A percentile compares a stretch with the other conserved stretches of the same genome.
These are phyloP conservation scores for Rhingia campestris DNA, from an alignment of 2,888 invertebrate genomes.

Conservation along the genomic window DNA sequence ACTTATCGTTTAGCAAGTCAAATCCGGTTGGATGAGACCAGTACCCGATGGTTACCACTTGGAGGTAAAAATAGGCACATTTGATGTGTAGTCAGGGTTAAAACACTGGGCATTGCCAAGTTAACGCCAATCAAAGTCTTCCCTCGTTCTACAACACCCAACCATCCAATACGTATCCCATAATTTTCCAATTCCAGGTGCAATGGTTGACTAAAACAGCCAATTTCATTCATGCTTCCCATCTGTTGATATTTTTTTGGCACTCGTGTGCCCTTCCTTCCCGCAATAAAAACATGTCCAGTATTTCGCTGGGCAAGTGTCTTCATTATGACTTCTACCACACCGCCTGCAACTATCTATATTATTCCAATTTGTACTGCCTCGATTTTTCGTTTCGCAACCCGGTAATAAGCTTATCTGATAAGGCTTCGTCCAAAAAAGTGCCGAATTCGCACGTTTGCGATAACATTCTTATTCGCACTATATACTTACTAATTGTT, in stretches of 20 bases:
- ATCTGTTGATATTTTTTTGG: background rate
- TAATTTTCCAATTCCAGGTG: background rate
- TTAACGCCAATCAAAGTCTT: constrained; percentile 43
- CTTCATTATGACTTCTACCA: constrained; percentile 14
- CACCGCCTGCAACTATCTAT: constrained; percentile 4
- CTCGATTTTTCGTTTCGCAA: constrained; percentile 27
- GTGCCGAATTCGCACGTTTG: constrained; percentile 46
- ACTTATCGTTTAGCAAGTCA: too few relatives aligned
- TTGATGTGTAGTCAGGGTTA: too few relatives aligned
- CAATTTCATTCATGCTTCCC: constrained; percentile 18
- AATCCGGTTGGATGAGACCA: too few relatives aligned
- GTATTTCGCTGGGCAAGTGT: constrained; percentile 36
- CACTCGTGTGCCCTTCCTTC: constrained; percentile 25
- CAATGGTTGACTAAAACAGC: background rate
- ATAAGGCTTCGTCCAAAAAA: constrained; percentile 31
- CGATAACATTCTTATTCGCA: constrained; percentile 33
- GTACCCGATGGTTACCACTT: too few relatives aligned
- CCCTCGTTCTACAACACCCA: constrained; percentile 26
- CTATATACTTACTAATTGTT: constrained; percentile 34
- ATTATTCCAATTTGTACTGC: background rate
- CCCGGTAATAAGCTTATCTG: constrained; percentile 36
- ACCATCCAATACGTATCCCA: background rate
- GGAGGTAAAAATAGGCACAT: too few relatives aligned
- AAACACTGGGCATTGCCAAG: too few relatives aligned
- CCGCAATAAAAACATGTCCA: constrained; percentile 44